Base-by-base conservation (phyloP, 2,113 vertebrate species). In the Lycaon pictus region DNA sequence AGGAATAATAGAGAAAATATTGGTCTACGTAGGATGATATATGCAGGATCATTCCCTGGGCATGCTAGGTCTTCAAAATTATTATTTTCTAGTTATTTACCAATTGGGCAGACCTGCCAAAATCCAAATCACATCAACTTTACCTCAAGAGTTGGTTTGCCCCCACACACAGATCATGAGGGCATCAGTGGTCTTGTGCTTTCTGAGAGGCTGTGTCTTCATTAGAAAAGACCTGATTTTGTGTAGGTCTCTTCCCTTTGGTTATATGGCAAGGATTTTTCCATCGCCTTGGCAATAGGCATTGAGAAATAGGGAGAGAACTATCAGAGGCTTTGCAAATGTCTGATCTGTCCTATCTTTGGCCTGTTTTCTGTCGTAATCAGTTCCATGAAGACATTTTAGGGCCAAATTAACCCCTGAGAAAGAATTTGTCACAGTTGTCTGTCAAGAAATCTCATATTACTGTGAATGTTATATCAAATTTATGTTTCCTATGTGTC, bases 381-480 rank as follows among this genome's bases (percentile, higher is more conserved):
- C 87, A 87, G 56, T n/a, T 95, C 87, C 69, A 32, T 32, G 48
- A 96, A 96, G 87, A 92, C 32, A 56, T 84, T 86, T 71, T 83
- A 98, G 97, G 20, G 88, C 80, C 94, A 92, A 86, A 83, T 79
- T 95, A 95, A 90, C 96, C 96, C 97, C 96, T 87, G 95, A 96
- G 96, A 98, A 98, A 98, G 98, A 98, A 98, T 99, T 98, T 99
- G 98, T 98, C 98, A 97, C 91, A 95, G 97, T 88, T 93, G 91
- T 97, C 98, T 97, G 92, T 97, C 96, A 96, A 98, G 98, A 97
- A 97, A 85, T 99, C 99, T 99, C 99, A 7, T 98, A 97, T 99
- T 99, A 98, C 99, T 15, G 25, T 96, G 93, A 85, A 94, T 97
- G 93, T 93, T 96, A 92, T 97, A 97, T 98, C 95, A 71, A 97